A percentile compares a stretch with the other conserved stretches of the same genome.
phyloP scores from a whole-genome alignment of 1,140 invertebrate genomes.

The Cydia strobilella region DNA sequence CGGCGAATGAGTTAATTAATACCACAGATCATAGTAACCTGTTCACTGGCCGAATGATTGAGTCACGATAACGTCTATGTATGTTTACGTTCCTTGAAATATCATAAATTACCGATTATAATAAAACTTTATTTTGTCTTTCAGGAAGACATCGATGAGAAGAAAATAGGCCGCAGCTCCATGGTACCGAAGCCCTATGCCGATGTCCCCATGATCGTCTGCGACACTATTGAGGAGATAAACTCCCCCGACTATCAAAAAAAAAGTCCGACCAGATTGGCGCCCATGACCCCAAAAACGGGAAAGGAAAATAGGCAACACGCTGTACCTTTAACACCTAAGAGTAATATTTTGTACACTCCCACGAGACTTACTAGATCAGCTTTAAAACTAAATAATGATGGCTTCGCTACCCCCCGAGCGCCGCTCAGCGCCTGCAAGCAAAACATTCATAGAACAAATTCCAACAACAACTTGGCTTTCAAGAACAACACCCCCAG shows the following conservation, averaged over 20 bases:
- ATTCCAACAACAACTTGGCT: slow-evolving; percentile 46
- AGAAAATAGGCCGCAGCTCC: slow-evolving; percentile 68
- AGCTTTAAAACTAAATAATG: slow-evolving; percentile 61
- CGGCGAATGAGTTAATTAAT: too few species aligned
- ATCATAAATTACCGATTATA: too few species aligned
- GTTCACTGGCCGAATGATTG: too few species aligned
- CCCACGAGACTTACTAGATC: slow-evolving; percentile 65
- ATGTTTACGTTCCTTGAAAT: too few species aligned
- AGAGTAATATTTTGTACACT: slow-evolving; percentile 54
- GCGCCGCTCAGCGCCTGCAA: slow-evolving; percentile 62
- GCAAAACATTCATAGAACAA: slow-evolving; percentile 58
- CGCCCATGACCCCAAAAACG: slow-evolving; percentile 57
- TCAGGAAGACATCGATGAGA: slow-evolving; percentile 65
- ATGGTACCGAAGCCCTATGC: slow-evolving; percentile 50
- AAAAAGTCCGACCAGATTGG: slow-evolving; percentile 52
- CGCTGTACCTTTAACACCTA: slow-evolving; percentile 50
- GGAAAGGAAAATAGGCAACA: slow-evolving; percentile 68
- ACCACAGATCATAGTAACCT: too few species aligned
- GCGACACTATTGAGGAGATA: slow-evolving; percentile 43
- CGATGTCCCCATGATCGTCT: slow-evolving; percentile 42
- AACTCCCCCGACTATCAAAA: slow-evolving; percentile 50
- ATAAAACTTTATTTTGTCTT: slow-evolving; percentile 35
- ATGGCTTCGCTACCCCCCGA: slow-evolving; percentile 66
- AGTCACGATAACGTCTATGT: too few species aligned
- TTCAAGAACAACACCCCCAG: slow-evolving; percentile 63